Evolutionary conservation across 2,888 invertebrate genomes (phyloP).

Genomic region (Lasioglossum zephyrum): DNA sequence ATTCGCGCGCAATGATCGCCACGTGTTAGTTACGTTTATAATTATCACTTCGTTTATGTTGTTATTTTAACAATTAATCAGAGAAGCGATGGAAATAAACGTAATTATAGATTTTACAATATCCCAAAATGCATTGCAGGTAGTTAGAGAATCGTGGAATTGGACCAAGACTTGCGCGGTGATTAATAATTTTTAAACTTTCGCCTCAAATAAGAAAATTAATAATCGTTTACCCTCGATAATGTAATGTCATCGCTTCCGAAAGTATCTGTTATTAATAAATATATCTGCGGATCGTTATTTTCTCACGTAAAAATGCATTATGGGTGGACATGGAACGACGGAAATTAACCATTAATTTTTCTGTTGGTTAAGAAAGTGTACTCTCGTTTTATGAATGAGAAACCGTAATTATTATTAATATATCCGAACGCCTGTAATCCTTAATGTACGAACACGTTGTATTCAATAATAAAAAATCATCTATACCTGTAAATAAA

Average conservation of each 20-base stretch:
- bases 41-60: constrained; percentile 59
- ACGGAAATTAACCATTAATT: constrained; percentile 76
- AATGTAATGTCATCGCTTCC: constrained; percentile 41
- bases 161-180: constrained; percentile 69
- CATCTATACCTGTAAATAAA: not conserved
- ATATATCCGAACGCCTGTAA: constrained; percentile 6
- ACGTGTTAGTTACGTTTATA: constrained; percentile 53
- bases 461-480: not conserved
- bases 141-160: constrained; percentile 71
- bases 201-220: constrained; percentile 48
- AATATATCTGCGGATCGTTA: constrained; percentile 30
- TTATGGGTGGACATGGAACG: constrained; percentile 78
- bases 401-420: constrained; percentile 46
- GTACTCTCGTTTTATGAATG: constrained; percentile 48
- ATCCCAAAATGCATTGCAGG: constrained; percentile 74
- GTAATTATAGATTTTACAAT: constrained; percentile 77
- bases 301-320: constrained; percentile 67
- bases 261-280: constrained; percentile 29
- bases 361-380: constrained; percentile 68
- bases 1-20: constrained; percentile 54
- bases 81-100: constrained; percentile 42
- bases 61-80: constrained; percentile 49
- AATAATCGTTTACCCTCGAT: constrained; percentile 1
- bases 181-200: constrained; percentile 66
- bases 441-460: not conserved